Conservation (phyloP, 30 jellyfish, hydroid and myxozoan genomes). For the Aurelia sp. region DNA sequence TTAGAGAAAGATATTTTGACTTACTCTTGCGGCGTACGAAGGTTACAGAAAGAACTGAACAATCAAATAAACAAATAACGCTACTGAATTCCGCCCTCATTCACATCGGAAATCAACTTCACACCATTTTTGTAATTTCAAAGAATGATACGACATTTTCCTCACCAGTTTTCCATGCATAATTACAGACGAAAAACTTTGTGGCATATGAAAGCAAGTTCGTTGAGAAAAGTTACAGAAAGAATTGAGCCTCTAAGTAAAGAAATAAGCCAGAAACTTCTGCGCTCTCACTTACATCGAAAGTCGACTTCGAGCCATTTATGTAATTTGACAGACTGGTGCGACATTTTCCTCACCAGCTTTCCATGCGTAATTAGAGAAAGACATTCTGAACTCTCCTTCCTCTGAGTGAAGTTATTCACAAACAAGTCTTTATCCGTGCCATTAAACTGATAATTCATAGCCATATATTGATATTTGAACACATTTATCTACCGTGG, state of each 20-base stretch:
- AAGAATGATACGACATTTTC: constrained; percentile 21
- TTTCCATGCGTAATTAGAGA: constrained; percentile 1
- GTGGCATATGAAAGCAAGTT: no score
- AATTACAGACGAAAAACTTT: not conserved
- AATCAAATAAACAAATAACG: no score
- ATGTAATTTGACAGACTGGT: constrained; percentile 17
- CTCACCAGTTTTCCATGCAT: constrained; percentile 22
- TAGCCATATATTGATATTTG: no score
- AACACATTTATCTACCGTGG: no score
- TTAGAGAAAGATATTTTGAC: not conserved
- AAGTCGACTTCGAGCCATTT: constrained; percentile 44
- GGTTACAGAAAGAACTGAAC: no score
- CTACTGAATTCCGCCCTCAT: not conserved
- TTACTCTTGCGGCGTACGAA: no score
- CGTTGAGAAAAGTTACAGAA: no score
- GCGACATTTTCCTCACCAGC: constrained; percentile 29
- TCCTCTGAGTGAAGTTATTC: constrained; percentile 30
- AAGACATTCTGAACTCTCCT: constrained; percentile 23
- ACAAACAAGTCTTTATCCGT: not conserved
- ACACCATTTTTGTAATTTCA: constrained; percentile 28
- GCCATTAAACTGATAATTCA: no score
- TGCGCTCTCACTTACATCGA: constrained; percentile 22
- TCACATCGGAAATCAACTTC: constrained; percentile 26
- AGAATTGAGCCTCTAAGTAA: no score
- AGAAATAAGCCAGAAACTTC: not conserved